Percentiles rank a stretch among this genome's conserved stretches.
phyloP scores from a whole-genome alignment of 2,888 invertebrate genomes.

The Chloromyia formosa region DNA sequence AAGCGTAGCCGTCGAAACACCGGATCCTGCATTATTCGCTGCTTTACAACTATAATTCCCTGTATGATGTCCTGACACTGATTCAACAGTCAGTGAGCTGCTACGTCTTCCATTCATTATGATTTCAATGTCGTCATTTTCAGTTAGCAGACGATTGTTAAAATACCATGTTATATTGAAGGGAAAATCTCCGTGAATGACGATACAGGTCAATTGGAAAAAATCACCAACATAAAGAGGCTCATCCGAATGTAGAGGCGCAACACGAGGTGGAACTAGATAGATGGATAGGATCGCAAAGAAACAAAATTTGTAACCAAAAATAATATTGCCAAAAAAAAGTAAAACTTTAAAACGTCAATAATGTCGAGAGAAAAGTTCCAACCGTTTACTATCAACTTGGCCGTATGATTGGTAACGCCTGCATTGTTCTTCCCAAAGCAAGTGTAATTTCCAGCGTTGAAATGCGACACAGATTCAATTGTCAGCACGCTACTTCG shows the following conservation, averaged over 20 bases:
- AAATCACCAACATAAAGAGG: conserved; percentile 71
- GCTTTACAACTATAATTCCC: conserved; percentile 81
- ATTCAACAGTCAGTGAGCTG: conserved; percentile 71
- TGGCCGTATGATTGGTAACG: conserved; percentile 71
- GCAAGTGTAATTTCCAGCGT: conserved; percentile 79
- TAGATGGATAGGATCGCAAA: conserved; percentile 45
- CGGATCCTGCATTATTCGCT: conserved; percentile 69
- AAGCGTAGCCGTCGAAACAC: conserved; percentile 59
- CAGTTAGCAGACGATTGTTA: conserved; percentile 64
- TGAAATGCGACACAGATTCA: conserved; percentile 69
- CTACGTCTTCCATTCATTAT: conserved; percentile 68
- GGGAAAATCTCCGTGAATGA: conserved; percentile 82
- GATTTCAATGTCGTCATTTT: conserved; percentile 57
- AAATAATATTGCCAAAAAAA: background rate
- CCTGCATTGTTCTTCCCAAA: conserved; percentile 70
- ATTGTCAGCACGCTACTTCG: conserved; percentile 70
- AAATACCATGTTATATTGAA: conserved; percentile 80
- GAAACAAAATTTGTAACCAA: background rate
- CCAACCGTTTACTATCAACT: conserved; percentile 75
- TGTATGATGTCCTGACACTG: conserved; percentile 71
- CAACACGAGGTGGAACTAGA: conserved; percentile 72
- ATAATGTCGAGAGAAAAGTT: conserved; percentile 5
- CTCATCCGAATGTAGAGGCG: conserved; percentile 73
- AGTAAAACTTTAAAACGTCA: conserved; percentile 22
- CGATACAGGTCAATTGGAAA: conserved; percentile 72